These are phyloP conservation scores for Bursaphelenchus mucronatus DNA, from an alignment of 1,140 invertebrate genomes.

Conservation along the genomic window DNA sequence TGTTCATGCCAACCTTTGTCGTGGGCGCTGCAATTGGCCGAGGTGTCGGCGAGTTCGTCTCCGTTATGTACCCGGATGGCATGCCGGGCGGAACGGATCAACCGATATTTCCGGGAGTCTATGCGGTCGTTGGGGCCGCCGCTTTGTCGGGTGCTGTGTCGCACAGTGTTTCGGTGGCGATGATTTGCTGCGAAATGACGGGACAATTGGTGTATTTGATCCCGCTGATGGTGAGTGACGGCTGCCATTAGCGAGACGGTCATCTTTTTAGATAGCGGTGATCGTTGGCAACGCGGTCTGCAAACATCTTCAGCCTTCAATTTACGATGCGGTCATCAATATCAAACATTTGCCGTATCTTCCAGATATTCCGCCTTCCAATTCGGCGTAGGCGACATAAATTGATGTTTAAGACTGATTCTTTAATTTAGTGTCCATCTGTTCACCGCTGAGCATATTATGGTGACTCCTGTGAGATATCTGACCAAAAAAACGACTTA, in stretches of 20 bases:
- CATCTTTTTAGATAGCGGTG: constrained; percentile 72
- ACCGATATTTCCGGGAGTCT: constrained; percentile 76
- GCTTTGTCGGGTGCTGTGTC: constrained; percentile 92
- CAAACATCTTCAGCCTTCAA: constrained; percentile 83
- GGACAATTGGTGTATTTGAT: constrained; percentile 93
- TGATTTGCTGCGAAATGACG: constrained; percentile 97
- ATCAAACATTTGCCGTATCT: constrained; percentile 77
- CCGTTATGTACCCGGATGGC: constrained; percentile 81
- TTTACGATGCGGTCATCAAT: constrained; percentile 95
- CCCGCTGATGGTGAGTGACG: constrained; percentile 74
- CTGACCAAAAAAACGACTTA: constrained; percentile 52
- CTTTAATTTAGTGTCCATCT: constrained; percentile 49
- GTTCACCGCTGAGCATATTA: constrained; percentile 55
- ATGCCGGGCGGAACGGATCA: constrained; percentile 67
- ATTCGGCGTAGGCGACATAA: constrained; percentile 42
- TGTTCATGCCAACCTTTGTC: constrained; percentile 60
- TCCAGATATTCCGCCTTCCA: constrained; percentile 60
- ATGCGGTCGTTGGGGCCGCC: constrained; percentile 72
- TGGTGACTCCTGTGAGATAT: constrained; percentile 50
- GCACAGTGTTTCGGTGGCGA: constrained; percentile 91
- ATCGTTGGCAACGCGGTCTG: constrained; percentile 88
- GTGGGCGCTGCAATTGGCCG: constrained; percentile 77
- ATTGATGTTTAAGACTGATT: neutral
- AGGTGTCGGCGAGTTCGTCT: constrained; percentile 80
- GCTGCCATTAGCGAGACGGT: constrained; percentile 17